phyloP scores from a whole-genome alignment of 2,113 vertebrate genomes.

The Meleagris gallopavo region DNA sequence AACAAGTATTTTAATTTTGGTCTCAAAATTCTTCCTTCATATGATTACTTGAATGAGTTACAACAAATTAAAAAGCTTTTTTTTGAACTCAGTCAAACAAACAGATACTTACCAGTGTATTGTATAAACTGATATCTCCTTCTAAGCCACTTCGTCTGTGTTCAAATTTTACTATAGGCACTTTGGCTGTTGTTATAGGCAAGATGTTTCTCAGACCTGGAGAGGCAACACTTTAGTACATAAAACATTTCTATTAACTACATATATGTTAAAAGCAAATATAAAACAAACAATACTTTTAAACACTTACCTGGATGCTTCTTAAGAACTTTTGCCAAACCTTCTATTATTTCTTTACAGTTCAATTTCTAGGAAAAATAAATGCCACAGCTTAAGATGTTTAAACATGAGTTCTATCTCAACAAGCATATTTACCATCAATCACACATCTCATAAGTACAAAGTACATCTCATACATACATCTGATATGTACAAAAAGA shows the following conservation, averaged over 20 bases:
- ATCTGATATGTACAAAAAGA: not conserved
- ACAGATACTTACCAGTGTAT: conserved; percentile 89
- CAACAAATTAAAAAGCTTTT: not conserved
- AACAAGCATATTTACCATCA: not conserved
- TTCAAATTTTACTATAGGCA: conserved; percentile 99
- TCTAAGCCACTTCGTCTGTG: conserved; percentile 93
- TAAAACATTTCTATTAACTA: conserved; percentile 64
- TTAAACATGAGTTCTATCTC: not conserved
- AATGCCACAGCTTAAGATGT: conserved; percentile 5
- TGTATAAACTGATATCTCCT: conserved; percentile 98
- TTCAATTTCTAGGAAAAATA: conserved; percentile 90
- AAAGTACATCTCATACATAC: too few relatives aligned
- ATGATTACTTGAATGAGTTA: not conserved
- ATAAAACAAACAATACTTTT: not conserved
- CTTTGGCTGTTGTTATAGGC: conserved; percentile 99
- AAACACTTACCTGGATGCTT: conserved; percentile 90
- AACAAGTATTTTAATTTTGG: not conserved
- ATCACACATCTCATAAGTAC: not conserved
- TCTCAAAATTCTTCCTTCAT: not conserved
- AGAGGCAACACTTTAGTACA: conserved; percentile 66
- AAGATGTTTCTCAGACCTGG: conserved; percentile 97
- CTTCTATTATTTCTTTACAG: conserved; percentile 99
- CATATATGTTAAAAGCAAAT: not conserved
- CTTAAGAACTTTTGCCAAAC: conserved; percentile 95
- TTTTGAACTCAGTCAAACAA: not conserved